Percentiles rank a stretch among this genome's conserved stretches.
Evolutionary conservation across 1,140 invertebrate species (phyloP).

Genomic region (Cotesia chilonis): DNA sequence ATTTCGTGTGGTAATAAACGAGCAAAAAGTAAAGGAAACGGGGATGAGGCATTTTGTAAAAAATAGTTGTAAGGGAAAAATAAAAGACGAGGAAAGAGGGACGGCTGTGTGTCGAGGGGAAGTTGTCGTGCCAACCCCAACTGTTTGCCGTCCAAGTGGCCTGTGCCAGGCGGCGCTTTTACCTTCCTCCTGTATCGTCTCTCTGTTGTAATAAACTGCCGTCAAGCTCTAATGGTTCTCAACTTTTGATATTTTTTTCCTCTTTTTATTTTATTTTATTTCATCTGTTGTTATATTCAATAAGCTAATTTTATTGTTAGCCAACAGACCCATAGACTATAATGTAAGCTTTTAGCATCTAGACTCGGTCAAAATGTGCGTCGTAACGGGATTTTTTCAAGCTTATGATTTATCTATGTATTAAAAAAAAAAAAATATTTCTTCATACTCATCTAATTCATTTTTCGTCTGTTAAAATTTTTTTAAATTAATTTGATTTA

Average conservation of each 20-base stretch:
- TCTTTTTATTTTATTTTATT: background rate
- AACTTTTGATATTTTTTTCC: constrained; percentile 45
- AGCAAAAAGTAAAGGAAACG: constrained; percentile 27
- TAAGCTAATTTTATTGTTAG: too few relatives aligned
- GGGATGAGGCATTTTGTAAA: too few relatives aligned
- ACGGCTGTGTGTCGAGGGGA: constrained; percentile 13
- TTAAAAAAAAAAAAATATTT: too few relatives aligned
- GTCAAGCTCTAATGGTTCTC: constrained; percentile 50
- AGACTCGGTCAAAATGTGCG: too few relatives aligned
- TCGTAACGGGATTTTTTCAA: too few relatives aligned
- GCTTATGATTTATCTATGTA: too few relatives aligned
- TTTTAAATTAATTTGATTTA: too few relatives aligned
- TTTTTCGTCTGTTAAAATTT: too few relatives aligned
- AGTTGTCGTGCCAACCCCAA: constrained; percentile 55
- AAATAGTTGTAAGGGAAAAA: constrained; percentile 22
- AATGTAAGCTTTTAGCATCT: too few relatives aligned
- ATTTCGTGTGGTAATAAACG: constrained; percentile 36
- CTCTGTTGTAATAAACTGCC: constrained; percentile 53
- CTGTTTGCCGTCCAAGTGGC: constrained; percentile 56
- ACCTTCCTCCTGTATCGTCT: constrained; percentile 37
- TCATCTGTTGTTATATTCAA: background rate
- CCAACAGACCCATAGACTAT: too few relatives aligned
- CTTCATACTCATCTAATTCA: too few relatives aligned
- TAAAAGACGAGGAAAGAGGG: constrained; percentile 32
- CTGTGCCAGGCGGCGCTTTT: constrained; percentile 55